Evolutionary conservation across 2,888 invertebrate species (phyloP).

Genomic region (Octonoba sinensis): DNA sequence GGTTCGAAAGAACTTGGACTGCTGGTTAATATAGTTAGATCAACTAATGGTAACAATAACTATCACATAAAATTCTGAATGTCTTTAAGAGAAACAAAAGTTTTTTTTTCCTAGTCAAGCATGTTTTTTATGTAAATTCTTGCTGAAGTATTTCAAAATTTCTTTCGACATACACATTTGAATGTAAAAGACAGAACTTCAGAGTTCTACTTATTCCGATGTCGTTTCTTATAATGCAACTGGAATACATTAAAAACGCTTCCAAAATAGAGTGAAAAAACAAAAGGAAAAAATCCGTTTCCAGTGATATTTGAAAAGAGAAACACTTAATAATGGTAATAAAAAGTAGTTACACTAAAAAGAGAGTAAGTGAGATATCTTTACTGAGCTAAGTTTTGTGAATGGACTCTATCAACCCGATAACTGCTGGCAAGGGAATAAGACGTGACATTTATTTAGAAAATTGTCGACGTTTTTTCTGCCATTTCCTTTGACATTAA

Average conservation of each 20-base stretch:
- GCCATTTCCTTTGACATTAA: slow-evolving; percentile 59
- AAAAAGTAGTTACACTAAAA: slow-evolving; percentile 58
- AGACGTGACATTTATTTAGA: slow-evolving; percentile 58
- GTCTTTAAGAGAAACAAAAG: too few relatives aligned
- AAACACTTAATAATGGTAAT: slow-evolving; percentile 58
- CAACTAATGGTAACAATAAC: too few relatives aligned
- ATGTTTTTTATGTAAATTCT: too few relatives aligned
- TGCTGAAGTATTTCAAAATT: too few relatives aligned
- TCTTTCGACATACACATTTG: too few relatives aligned
- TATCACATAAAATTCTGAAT: too few relatives aligned
- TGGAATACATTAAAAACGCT: slow-evolving; percentile 14
- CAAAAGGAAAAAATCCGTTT: slow-evolving; percentile 20
- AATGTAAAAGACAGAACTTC: too few relatives aligned
- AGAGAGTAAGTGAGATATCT: slow-evolving; percentile 36
- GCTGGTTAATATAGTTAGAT: too few relatives aligned
- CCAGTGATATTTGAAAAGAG: slow-evolving; percentile 43
- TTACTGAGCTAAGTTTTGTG: slow-evolving; percentile 50
- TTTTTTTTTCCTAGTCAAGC: too few relatives aligned
- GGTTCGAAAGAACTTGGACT: too few relatives aligned
- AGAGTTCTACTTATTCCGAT: too few relatives aligned
- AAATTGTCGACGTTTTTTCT: slow-evolving; percentile 52
- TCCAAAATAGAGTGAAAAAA: slow-evolving; percentile 33
- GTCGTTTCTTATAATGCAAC: too few relatives aligned
- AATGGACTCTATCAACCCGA: slow-evolving; percentile 57
- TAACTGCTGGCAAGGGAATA: slow-evolving; percentile 57